Conservation (phyloP, 2,797 vertebrate species). For the Rhinatrema bivittatum region DNA sequence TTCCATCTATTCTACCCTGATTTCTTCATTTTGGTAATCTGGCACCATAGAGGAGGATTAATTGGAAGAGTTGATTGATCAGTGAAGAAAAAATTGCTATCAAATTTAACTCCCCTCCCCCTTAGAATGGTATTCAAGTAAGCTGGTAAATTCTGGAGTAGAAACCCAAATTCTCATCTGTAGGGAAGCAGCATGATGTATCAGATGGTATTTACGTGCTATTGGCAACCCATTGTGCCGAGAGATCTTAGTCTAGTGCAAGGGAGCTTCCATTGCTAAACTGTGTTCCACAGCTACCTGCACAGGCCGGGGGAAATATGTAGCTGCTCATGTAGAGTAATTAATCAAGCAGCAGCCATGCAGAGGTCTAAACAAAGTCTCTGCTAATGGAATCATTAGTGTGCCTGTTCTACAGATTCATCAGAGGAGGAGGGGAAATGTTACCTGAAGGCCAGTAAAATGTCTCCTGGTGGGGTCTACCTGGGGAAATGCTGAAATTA, state of each 20-base stretch:
- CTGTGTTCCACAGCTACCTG: conserved; percentile 1
- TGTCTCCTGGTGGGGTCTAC: conserved; percentile 23
- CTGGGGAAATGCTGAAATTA: not conserved
- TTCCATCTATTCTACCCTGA: conserved; percentile 27
- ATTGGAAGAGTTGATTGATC: conserved; percentile 15
- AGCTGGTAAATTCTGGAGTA: too few relatives aligned
- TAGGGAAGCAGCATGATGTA: too few relatives aligned
- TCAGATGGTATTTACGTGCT: too few relatives aligned
- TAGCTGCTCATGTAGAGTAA: conserved; percentile 29
- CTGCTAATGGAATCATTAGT: conserved; percentile 42
- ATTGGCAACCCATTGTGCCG: too few relatives aligned
- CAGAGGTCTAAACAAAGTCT: conserved; percentile 22
- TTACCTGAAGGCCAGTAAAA: conserved; percentile 12
- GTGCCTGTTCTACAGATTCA: conserved; percentile 15
- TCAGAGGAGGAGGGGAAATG: conserved; percentile 17
- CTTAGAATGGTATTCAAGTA: too few relatives aligned
- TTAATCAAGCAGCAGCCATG: conserved; percentile 38
- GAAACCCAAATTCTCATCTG: too few relatives aligned
- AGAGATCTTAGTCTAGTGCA: too few relatives aligned
- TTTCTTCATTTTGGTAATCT: conserved; percentile 25
- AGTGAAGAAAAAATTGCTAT: conserved; percentile 6
- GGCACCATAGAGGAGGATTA: conserved; percentile 33
- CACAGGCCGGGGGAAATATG: not conserved
- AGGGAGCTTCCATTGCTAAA: too few relatives aligned
- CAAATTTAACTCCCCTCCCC: too few relatives aligned